Conservation (phyloP, 2,888 invertebrate species). For the Epinotia demarniana region DNA sequence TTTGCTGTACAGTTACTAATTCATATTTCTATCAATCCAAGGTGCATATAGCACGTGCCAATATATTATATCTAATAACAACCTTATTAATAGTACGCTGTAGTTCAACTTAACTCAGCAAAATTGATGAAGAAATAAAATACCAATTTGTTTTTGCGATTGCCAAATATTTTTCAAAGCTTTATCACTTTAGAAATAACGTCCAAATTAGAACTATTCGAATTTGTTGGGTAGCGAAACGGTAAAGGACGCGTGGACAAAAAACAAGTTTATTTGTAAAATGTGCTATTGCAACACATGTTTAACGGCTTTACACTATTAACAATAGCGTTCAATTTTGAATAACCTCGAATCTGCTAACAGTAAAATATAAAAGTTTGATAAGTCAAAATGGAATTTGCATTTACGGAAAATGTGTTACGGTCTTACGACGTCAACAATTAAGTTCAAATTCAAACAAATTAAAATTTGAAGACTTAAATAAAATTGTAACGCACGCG, state of each 20-base stretch:
- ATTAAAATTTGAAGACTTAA: neutral
- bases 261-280: neutral
- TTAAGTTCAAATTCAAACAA: neutral
- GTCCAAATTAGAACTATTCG: neutral
- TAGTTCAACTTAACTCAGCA: neutral
- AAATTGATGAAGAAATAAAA: neutral
- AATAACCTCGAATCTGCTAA: neutral
- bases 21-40: conserved; percentile 46
- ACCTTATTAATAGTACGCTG: neutral
- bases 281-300: neutral
- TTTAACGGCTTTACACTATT: too few species aligned
- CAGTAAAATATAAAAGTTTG: neutral
- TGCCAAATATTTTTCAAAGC: neutral
- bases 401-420: neutral
- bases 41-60: conserved; percentile 44
- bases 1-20: conserved; percentile 41
- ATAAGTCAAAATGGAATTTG: neutral
- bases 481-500: conserved; percentile 13
- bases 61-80: neutral
- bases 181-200: neutral
- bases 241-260: neutral
- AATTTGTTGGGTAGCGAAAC: neutral
- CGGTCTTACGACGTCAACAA: neutral
- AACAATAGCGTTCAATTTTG: too few species aligned
- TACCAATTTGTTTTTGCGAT: neutral